These are phyloP conservation scores for Amiota communis DNA, from an alignment of 2,888 invertebrate genomes.

Conservation along the genomic window DNA sequence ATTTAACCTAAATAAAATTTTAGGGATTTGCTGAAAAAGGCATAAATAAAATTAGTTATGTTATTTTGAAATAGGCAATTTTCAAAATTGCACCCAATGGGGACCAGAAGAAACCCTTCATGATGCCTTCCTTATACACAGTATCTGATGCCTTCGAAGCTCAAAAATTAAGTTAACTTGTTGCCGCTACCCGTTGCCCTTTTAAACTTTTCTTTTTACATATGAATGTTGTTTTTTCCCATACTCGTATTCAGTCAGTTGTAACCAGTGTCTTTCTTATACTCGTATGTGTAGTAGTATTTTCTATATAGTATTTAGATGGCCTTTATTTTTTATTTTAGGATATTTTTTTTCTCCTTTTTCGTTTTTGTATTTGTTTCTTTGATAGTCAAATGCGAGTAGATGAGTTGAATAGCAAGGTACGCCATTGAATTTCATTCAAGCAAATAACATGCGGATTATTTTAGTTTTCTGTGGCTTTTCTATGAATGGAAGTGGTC, in stretches of 20 bases:
- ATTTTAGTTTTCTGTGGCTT: neutral
- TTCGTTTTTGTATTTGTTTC: neutral
- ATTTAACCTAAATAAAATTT: slow-evolving; percentile 22
- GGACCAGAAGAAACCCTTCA: no score
- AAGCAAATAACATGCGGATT: slow-evolving; percentile 18
- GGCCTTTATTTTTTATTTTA: neutral
- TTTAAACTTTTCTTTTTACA: slow-evolving; percentile 14
- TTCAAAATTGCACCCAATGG: slow-evolving; percentile 12
- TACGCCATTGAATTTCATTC: slow-evolving; percentile 8
- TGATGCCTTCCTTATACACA: no score
- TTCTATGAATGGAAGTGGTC: neutral
- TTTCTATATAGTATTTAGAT: no score
- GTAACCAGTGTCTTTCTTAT: neutral
- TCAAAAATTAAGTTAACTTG: neutral
- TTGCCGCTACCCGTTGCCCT: slow-evolving; percentile 1
- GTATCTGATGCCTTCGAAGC: neutral
- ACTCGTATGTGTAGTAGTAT: no score
- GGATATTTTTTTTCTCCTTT: neutral
- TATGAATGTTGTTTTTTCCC: neutral
- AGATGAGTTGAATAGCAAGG: neutral
- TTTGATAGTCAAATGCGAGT: neutral
- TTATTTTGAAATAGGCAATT: slow-evolving; percentile 22
- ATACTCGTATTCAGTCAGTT: neutral
- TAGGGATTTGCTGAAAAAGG: slow-evolving; percentile 22
- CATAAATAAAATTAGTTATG: slow-evolving; percentile 16